Evolutionary conservation across 2,888 invertebrate genomes (phyloP).

Genomic region (Mactromeris polynyma): DNA sequence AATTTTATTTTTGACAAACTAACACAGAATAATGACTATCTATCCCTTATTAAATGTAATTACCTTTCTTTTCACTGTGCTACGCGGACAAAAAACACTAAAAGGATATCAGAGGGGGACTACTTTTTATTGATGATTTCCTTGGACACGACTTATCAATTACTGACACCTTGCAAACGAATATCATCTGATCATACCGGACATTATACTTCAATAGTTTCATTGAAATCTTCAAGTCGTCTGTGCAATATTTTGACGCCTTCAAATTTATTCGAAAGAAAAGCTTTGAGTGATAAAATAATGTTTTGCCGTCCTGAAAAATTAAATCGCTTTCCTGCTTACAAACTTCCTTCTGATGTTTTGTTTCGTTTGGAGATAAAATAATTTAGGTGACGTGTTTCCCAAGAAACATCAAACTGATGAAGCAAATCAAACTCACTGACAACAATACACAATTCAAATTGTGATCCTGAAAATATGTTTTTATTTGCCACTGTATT

Average conservation of each 20-base stretch:
- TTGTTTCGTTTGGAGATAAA: neutral
- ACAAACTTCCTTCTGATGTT: neutral
- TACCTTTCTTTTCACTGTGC: constrained; percentile 39
- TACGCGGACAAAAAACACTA: constrained; percentile 29
- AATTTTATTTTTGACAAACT: constrained; percentile 31
- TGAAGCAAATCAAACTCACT: too few species aligned
- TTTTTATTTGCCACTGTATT: too few species aligned
- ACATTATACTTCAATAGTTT: constrained; percentile 6
- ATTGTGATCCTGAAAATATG: too few species aligned
- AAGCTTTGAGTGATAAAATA: neutral
- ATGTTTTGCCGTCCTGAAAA: neutral
- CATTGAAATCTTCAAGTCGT: neutral
- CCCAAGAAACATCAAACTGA: neutral
- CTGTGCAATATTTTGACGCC: neutral
- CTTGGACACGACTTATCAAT: constrained; percentile 43
- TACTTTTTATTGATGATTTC: constrained; percentile 24
- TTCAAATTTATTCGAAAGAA: neutral
- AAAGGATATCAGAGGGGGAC: constrained; percentile 27
- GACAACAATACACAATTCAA: too few species aligned
- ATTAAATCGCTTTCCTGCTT: too few species aligned
- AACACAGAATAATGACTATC: constrained; percentile 52
- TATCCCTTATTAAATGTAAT: constrained; percentile 48
- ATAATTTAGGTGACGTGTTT: neutral
- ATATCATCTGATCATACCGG: neutral
- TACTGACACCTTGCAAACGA: constrained; percentile 31